phyloP scores from a whole-genome alignment of 2,888 invertebrate species.

The Ichneumon xanthorius region DNA sequence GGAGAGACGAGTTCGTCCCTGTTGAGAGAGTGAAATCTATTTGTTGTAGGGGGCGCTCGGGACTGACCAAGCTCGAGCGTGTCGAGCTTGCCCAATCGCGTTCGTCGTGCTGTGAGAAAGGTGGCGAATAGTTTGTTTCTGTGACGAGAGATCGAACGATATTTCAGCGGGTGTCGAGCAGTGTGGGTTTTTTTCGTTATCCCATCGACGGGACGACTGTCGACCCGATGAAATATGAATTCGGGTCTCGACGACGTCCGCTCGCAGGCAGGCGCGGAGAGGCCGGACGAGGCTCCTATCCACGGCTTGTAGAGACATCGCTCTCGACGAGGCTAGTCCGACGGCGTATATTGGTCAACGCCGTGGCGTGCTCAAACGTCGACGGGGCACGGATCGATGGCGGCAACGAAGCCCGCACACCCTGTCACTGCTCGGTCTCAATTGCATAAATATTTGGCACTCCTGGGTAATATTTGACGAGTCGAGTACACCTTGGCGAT shows the following conservation, averaged over 20 bases:
- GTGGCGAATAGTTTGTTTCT: not conserved
- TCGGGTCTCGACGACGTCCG: constrained; percentile 35
- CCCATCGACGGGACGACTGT: constrained; percentile 20
- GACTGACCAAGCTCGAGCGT: not conserved
- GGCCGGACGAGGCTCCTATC: not conserved
- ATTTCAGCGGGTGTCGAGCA: constrained; percentile 9
- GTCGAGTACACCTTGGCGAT: no score
- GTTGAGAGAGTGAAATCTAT: not conserved
- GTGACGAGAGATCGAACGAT: not conserved
- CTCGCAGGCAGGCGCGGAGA: not conserved
- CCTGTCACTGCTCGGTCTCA: constrained; percentile 12
- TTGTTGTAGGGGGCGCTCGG: not conserved
- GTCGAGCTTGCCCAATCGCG: not conserved
- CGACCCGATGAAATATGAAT: constrained; percentile 45
- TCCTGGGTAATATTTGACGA: constrained; percentile 3
- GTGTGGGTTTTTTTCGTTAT: constrained; percentile 5
- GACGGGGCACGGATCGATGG: constrained; percentile 52
- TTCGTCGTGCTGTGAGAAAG: not conserved
- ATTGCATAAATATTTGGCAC: constrained; percentile 34
- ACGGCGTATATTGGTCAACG: constrained; percentile 48
- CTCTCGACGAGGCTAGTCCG: not conserved
- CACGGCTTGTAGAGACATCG: constrained; percentile 16
- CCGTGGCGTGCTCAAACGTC: constrained; percentile 5
- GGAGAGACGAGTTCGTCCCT: not conserved
- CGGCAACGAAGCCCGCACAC: not conserved